Conservation (phyloP, 2,797 vertebrate species). For the Momotus momota region DNA sequence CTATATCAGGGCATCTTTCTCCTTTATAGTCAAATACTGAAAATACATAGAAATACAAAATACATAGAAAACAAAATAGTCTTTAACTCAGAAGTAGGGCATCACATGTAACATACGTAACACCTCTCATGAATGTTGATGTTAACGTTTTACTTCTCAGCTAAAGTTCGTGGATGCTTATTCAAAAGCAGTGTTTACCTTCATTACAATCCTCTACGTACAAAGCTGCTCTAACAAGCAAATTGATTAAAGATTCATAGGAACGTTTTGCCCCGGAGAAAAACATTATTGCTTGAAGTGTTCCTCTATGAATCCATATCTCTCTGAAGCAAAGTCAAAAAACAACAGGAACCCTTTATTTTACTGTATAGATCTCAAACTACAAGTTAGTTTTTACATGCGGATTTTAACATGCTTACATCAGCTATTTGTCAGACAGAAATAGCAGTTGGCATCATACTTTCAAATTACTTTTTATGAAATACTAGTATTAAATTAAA, state of each 20-base stretch:
- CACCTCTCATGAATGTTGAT: not conserved
- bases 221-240: not conserved
- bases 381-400: not conserved
- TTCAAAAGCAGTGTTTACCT: not conserved
- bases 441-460: not conserved
- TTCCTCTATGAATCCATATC: not conserved
- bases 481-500: not conserved
- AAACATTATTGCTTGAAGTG: not conserved
- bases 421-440: not conserved
- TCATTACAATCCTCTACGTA: not conserved
- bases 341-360: not conserved
- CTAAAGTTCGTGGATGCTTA: not conserved
- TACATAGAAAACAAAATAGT: not conserved
- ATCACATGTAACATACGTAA: not conserved
- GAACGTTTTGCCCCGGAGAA: not conserved
- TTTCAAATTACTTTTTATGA: not conserved
- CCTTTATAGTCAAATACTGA: not conserved
- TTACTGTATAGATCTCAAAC: not conserved
- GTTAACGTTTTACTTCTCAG: not conserved
- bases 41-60: no score
- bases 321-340: not conserved
- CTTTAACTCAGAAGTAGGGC: not conserved
- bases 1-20: not conserved
- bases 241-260: constrained; percentile 39
- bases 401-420: not conserved